These are phyloP conservation scores for Montipora efflorescens DNA, from an alignment of 64 coral and sea anemone genomes.

Conservation along the genomic window DNA sequence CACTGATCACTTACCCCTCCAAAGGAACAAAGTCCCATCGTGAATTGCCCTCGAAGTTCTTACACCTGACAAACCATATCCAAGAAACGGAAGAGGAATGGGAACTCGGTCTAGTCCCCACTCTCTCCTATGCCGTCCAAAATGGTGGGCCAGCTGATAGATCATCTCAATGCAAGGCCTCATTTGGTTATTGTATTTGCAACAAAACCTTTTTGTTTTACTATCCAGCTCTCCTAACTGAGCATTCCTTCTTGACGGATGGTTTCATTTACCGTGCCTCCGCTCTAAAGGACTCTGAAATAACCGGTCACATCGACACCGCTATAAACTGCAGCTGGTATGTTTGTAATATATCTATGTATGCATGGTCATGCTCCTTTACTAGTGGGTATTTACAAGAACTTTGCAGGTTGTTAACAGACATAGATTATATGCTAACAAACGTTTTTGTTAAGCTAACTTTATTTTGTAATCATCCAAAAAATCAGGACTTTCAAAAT, in stretches of 20 bases:
- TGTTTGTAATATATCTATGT: slow-evolving; percentile 3
- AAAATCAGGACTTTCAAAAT: background rate
- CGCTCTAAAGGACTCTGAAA: too few relatives aligned
- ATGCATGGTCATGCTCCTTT: background rate
- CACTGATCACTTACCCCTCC: too few relatives aligned
- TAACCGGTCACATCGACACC: slow-evolving; percentile 1
- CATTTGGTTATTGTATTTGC: too few relatives aligned
- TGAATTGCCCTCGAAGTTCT: slow-evolving; percentile 20
- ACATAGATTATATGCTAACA: slow-evolving; percentile 10
- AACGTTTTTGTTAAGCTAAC: slow-evolving; percentile 6
- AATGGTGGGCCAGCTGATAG: background rate
- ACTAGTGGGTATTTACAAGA: slow-evolving; percentile 28
- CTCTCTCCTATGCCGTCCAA: slow-evolving; percentile 4
- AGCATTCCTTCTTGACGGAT: too few relatives aligned
- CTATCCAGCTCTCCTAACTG: too few relatives aligned
- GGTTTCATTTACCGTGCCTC: too few relatives aligned
- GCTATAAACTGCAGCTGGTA: slow-evolving; percentile 27
- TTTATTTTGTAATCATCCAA: slow-evolving; percentile 18
- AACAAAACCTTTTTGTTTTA: too few relatives aligned
- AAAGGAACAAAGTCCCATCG: slow-evolving; percentile 20
- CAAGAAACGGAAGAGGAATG: background rate
- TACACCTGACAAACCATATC: slow-evolving; percentile 14
- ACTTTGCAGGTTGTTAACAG: slow-evolving; percentile 1
- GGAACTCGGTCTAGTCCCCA: slow-evolving; percentile 7
- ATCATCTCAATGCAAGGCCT: background rate